Conservation (phyloP, 2,113 vertebrate species). For the Emberiza fucata region DNA sequence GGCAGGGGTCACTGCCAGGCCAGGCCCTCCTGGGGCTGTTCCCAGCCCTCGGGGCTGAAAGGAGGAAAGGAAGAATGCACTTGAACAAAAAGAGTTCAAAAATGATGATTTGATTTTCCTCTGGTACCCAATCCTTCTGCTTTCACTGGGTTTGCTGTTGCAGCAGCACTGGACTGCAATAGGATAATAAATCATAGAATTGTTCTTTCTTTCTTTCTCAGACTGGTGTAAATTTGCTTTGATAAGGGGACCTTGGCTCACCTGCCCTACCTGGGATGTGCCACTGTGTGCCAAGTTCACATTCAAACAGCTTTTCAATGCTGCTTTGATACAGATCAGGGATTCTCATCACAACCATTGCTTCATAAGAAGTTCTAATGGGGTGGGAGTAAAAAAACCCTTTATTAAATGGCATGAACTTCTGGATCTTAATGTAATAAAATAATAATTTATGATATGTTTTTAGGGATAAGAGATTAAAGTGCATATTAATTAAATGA, state of each 20-base stretch:
- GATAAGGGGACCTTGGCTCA: neutral
- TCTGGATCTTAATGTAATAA: neutral
- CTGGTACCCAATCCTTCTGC: neutral
- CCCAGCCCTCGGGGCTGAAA: neutral
- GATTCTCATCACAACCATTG: neutral
- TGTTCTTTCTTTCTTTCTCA: neutral
- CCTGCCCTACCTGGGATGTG: neutral
- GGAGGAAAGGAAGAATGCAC: neutral
- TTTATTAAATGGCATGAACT: constrained; percentile 29
- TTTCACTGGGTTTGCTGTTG: neutral
- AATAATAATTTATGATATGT: constrained; percentile 1
- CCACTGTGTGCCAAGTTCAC: neutral
- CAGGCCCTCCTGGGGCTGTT: neutral
- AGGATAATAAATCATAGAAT: neutral
- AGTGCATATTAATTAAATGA: constrained; percentile 47
- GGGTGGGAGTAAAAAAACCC: neutral
- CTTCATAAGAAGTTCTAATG: neutral
- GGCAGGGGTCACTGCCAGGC: neutral
- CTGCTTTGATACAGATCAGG: neutral
- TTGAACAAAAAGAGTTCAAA: neutral
- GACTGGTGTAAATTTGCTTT: neutral
- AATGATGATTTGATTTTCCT: neutral
- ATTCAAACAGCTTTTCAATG: neutral
- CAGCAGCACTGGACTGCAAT: neutral
- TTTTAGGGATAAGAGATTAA: constrained; percentile 38